phyloP scores from a whole-genome alignment of 2,797 vertebrate genomes.

The Sphenopsis melanotis region DNA sequence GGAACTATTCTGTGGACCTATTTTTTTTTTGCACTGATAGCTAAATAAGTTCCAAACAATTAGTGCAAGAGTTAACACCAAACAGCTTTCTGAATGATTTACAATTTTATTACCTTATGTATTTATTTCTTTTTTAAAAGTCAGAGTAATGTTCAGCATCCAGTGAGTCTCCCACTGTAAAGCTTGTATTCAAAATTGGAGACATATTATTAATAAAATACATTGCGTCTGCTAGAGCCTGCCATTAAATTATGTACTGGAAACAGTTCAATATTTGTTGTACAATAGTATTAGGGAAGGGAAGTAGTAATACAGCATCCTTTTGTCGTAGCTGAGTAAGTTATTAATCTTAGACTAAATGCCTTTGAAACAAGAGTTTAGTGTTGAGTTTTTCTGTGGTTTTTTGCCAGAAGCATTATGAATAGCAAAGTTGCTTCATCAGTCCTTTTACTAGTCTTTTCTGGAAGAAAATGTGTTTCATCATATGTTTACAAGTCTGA shows the following conservation, averaged over 20 bases:
- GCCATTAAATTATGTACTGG: not conserved
- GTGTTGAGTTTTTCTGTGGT: not conserved
- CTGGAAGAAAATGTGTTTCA: not conserved
- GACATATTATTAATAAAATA: not conserved
- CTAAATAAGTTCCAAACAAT: not conserved
- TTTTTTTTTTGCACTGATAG: not conserved
- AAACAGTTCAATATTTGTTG: not conserved
- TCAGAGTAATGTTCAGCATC: not conserved
- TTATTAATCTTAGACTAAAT: not conserved
- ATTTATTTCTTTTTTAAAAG: not conserved
- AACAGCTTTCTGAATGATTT: not conserved
- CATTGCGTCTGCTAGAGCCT: not conserved
- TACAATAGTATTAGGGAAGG: not conserved
- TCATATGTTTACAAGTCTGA: fast-evolving
- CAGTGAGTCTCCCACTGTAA: not conserved
- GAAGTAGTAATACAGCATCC: not conserved
- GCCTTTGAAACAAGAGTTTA: not conserved
- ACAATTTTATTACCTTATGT: not conserved
- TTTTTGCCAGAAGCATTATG: not conserved
- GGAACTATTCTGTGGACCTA: not conserved
- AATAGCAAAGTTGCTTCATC: not conserved
- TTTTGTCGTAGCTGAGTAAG: not conserved
- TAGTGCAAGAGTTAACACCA: not conserved
- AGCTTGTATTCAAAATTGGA: not conserved
- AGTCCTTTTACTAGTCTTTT: not conserved